Evolutionary conservation across 1,140 invertebrate genomes (phyloP), one percentile per base, ranked within the genome.

Genomic region (Bombus sibiricus): DNA sequence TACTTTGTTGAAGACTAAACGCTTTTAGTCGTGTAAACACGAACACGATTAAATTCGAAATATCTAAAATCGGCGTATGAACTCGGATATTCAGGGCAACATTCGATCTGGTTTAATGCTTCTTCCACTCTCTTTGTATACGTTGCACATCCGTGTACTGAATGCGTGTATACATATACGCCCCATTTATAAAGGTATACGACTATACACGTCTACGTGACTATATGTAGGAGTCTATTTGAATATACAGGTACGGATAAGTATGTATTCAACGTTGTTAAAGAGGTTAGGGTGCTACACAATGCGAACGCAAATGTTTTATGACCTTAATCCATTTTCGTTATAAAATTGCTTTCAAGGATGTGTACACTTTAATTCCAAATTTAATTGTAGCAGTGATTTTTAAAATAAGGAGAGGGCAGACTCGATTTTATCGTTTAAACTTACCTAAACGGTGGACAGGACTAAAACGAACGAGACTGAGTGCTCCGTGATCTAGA

Each of bases 401-500:
- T 22, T 53, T 8, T 5, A n/a, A 64, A 77, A 28, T 47, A 47
- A 0, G 3, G 12, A 15, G 2, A 28, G n/a, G 9, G 6, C 9
- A 25, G 34, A 28, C 10, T 73, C 15, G 13, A 37, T 32, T 39
- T 85, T 47, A 72, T 32, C n/a, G 3, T 39, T 25, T 28, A 34
- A 81, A 84, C 85, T 93, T 95, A 97, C 97, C 95, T 96, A 97
- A 95, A 93, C 96, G 96, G 95, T 97, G 96, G 92, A 97, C 96
- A 86, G 97, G 96, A 90, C 97, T 97, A 94, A 98, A 96, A 87
- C 97, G 96, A 86, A 98, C 97, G 91, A 98, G 96, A 90, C 97
- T 97, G 85, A 98, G 96, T 88, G 97, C 97, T 81, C 97, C 97
- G 89, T 97, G 97, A 92, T 98, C 97, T 93, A 97, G 94, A 92